Evolutionary conservation across 2,113 vertebrate species (phyloP), one percentile per base, ranked within the genome.

Genomic region (Bubo scandiacus): DNA sequence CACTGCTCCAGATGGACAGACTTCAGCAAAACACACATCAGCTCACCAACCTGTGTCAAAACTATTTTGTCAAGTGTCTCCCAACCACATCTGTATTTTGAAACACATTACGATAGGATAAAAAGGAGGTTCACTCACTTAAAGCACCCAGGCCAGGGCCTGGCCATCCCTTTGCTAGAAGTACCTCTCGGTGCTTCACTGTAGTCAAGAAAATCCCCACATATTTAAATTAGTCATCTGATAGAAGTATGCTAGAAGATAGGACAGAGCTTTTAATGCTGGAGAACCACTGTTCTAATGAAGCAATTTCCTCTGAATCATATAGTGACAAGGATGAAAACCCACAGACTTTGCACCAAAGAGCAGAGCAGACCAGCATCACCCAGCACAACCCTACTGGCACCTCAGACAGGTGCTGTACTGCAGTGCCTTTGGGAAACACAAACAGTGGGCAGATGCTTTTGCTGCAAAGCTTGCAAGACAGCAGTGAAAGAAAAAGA

Each of bases 381-480:
- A 77, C 15, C 40, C 54, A 79, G 74, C 42, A 45, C 14, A 26
- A 11, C 40, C 27, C 58, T 26, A 2, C 16, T 18, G 77, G 55
- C n/a, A 79, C 18, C 73, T 13, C 49, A 23, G 51, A 25, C 0
- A 0, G 36, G 34, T 16, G 66, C 23, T 1, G 32, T 5, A 45
- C 12, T 42, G 16, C 82, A 12, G 9, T 5, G 23, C 47, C 47
- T 26, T 45, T 3, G 21, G n/a, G 32, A 59, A 87, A 62, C 38
- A 23, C 0, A 0, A 79, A 43, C 7, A 5, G 17, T 0, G 7
- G 40, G 32, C 43, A 78, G 12, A 5, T 9, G 36, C 40, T 49
- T 92, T 77, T 67, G 49, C 36, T 61, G 62, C 73, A 91, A 38
- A 71, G 61, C 72, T 55, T 65, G 42, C 25, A 34, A 57, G 25